Conservation (phyloP, 2,797 vertebrate genomes). For the Argyrosomus regius region DNA sequence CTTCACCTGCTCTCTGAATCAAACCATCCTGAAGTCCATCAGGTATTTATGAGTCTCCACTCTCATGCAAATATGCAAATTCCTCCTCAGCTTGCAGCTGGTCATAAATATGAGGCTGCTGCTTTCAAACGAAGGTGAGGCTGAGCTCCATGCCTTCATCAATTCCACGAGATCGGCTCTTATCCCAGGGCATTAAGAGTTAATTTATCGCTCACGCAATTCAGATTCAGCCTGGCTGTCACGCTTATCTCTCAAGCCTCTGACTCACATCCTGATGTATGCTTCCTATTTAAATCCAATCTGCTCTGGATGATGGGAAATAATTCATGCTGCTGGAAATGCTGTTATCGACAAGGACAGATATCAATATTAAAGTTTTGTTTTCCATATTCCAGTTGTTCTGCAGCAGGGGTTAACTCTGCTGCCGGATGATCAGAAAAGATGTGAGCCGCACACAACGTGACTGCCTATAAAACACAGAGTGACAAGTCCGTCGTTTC, state of each 20-base stretch:
- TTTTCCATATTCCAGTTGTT: constrained; percentile 30
- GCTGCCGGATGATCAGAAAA: not conserved
- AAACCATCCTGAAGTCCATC: constrained; percentile 38
- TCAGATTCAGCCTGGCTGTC: constrained; percentile 64
- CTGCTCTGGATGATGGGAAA: constrained; percentile 69
- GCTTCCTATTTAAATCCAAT: constrained; percentile 77
- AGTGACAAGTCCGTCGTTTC: constrained; percentile 22
- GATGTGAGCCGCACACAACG: not conserved
- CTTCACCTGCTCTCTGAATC: constrained; percentile 31
- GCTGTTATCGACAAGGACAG: constrained; percentile 59
- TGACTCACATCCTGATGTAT: constrained; percentile 65
- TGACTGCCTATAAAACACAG: constrained; percentile 7
- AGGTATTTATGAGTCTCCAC: constrained; percentile 65
- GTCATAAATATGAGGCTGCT: constrained; percentile 68
- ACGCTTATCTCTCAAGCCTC: constrained; percentile 69
- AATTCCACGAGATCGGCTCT: constrained; percentile 43
- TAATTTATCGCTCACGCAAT: constrained; percentile 67
- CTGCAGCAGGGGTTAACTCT: constrained; percentile 22
- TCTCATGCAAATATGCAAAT: constrained; percentile 58
- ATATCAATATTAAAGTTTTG: constrained; percentile 57
- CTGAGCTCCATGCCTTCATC: constrained; percentile 20
- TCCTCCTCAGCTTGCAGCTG: constrained; percentile 36
- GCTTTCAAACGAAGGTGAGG: constrained; percentile 31
- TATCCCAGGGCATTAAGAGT: constrained; percentile 64
- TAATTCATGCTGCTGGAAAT: constrained; percentile 71